Evolutionary conservation across 30 jellyfish, hydroid and myxozoan genomes (phyloP).

Genomic region (Cassiopea andromeda): DNA sequence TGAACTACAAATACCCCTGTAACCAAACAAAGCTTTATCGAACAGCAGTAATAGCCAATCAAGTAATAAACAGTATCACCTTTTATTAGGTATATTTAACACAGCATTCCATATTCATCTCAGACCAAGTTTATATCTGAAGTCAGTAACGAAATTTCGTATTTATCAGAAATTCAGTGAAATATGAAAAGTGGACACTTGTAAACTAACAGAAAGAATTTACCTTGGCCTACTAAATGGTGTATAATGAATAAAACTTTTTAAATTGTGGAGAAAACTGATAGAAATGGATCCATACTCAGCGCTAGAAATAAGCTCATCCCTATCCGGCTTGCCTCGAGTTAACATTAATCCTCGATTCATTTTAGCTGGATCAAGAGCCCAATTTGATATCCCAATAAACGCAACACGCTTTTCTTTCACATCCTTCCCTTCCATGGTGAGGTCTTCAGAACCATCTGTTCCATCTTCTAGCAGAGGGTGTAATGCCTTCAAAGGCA

Average conservation of each 20-base stretch:
- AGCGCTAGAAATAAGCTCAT: constrained; percentile 73
- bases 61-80: no score
- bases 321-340: constrained; percentile 72
- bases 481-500: constrained; percentile 91
- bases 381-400: constrained; percentile 88
- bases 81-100: no score
- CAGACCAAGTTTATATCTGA: no score
- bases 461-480: constrained; percentile 92
- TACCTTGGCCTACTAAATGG: no score
- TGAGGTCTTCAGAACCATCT: constrained; percentile 88
- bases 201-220: no score
- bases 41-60: no score
- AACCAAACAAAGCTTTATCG: background rate
- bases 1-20: constrained; percentile 68
- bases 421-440: constrained; percentile 50
- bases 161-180: no score
- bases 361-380: constrained; percentile 87
- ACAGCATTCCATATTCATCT: no score
- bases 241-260: no score
- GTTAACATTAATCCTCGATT: constrained; percentile 77
- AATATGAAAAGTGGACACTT: no score
- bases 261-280: background rate
- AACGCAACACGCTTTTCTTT: constrained; percentile 78
- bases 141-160: no score
- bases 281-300: constrained; percentile 17